phyloP scores from a whole-genome alignment of 2,113 vertebrate species.

The Acrocephalus kingi region DNA sequence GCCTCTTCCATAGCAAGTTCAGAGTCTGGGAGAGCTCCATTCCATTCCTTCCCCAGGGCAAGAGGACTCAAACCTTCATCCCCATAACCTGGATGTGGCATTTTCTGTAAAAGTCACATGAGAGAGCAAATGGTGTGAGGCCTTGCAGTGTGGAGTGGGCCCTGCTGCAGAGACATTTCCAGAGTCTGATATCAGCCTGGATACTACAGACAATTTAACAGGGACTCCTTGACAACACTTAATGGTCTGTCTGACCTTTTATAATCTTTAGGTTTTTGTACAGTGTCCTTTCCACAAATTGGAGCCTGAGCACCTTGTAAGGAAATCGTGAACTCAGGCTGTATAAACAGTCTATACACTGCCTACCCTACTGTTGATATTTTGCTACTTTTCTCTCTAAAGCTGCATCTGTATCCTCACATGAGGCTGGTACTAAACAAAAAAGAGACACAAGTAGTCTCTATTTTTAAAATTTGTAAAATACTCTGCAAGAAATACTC shows the following conservation, averaged over 20 bases:
- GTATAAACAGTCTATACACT: fast-evolving
- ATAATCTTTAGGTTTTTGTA: neutral
- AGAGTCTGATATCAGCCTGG: neutral
- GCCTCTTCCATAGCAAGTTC: neutral
- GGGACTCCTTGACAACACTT: neutral
- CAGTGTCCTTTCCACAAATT: neutral
- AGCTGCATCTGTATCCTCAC: neutral
- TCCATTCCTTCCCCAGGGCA: neutral
- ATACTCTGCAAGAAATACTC: neutral
- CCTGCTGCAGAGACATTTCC: neutral
- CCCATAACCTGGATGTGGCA: neutral
- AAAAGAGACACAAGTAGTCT: neutral
- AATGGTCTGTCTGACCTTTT: neutral
- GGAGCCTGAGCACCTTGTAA: neutral
- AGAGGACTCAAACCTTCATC: neutral
- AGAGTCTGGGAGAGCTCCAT: neutral
- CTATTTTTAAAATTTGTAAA: neutral
- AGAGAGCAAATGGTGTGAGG: neutral
- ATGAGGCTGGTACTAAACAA: neutral
- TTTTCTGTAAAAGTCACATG: neutral
- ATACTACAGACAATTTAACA: neutral
- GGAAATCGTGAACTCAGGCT: neutral
- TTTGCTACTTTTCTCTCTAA: neutral
- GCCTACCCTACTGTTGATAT: neutral
- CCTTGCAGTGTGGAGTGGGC: neutral